Evolutionary conservation across 2,888 invertebrate species (phyloP), one percentile per base, ranked within the genome.

Genomic region (Leptinotarsa juncta): DNA sequence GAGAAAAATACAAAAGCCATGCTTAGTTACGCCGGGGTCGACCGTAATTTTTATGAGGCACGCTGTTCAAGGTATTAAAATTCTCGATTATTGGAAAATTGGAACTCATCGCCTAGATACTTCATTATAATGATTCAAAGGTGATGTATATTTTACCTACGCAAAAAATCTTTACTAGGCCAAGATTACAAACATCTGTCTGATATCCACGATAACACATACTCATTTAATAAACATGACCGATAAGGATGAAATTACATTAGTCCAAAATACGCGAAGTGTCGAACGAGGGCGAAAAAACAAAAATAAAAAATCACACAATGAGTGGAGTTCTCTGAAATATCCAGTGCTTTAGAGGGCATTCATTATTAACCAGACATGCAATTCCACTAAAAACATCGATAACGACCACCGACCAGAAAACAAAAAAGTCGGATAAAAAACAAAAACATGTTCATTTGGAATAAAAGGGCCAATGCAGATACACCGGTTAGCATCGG

Each of bases 311-410:
- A 86, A 86, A 86, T 85, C 85, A 84, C 85, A 86, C 85, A 84
- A 85, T 23, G 32, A 69, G 48, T 57, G 57, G 48, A 60, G 82
- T 85, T 82, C 84, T 81, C 83, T 86, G 83, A 86, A 86, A 86
- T 86, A 85, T 86, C 84, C 84, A 85, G 83, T 80, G 81, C 81
- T 84, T 82, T 82, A 81, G 82, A 81, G 81, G 80, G 82, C 85
- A 84, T 86, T 82, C 84, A 86, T 86, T 86, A 86, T 86, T 86
- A 84, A 86, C 81, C 83, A 82, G 85, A 86, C 86, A 86, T 84
- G 85, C 87, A 86, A 87, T 86, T 87, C 87, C 87, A 87, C 87
- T 87, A 87, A 87, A 87, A 87, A 87, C 87, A 87, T 87, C 87
- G 87, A 87, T 87, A 86, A 87, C 85, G 86, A 83, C 82, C 84